A percentile compares a stretch with the other conserved stretches of the same genome.
Conservation (phyloP, 1,140 invertebrate genomes). For the Drosophila nebulosa region DNA sequence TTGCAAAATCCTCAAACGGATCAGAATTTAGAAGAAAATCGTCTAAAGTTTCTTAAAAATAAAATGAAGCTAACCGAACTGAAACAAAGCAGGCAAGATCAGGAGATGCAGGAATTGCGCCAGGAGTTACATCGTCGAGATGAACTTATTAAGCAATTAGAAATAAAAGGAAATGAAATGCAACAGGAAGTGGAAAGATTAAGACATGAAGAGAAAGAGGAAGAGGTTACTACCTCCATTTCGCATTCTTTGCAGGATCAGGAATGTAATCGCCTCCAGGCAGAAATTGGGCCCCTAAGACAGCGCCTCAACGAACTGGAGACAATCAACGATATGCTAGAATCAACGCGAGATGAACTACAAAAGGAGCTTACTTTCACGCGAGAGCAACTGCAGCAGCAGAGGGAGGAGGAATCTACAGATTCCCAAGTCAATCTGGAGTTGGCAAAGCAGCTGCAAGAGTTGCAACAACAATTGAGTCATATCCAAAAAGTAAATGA, state of each 20-base stretch:
- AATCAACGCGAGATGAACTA: slow-evolving; percentile 63
- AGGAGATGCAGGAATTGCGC: slow-evolving; percentile 52
- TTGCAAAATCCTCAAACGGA: slow-evolving; percentile 41
- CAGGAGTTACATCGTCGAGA: slow-evolving; percentile 33
- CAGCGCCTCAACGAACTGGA: slow-evolving; percentile 47
- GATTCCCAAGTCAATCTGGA: slow-evolving; percentile 66
- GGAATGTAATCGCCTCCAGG: slow-evolving; percentile 38
- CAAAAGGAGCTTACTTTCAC: slow-evolving; percentile 46
- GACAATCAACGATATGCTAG: slow-evolving; percentile 49
- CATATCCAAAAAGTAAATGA: slow-evolving; percentile 46
- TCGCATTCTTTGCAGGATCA: slow-evolving; percentile 24
- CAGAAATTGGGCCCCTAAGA: slow-evolving; percentile 26
- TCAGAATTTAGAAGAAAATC: slow-evolving; percentile 38
- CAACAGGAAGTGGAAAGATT: slow-evolving; percentile 34
- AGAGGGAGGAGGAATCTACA: slow-evolving; percentile 86
- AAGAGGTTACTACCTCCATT: background rate
- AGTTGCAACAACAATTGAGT: slow-evolving; percentile 49
- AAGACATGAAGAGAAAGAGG: background rate
- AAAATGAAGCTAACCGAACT: slow-evolving; percentile 62
- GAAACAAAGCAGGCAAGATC: slow-evolving; percentile 57
- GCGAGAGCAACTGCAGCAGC: slow-evolving; percentile 84
- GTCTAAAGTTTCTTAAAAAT: slow-evolving; percentile 50
- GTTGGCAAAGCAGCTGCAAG: slow-evolving; percentile 73
- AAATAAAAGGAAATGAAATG: slow-evolving; percentile 28
- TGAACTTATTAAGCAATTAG: slow-evolving; percentile 47